Evolutionary conservation across 2,888 invertebrate genomes (phyloP).

Genomic region (Neoitamus cyanurus): DNA sequence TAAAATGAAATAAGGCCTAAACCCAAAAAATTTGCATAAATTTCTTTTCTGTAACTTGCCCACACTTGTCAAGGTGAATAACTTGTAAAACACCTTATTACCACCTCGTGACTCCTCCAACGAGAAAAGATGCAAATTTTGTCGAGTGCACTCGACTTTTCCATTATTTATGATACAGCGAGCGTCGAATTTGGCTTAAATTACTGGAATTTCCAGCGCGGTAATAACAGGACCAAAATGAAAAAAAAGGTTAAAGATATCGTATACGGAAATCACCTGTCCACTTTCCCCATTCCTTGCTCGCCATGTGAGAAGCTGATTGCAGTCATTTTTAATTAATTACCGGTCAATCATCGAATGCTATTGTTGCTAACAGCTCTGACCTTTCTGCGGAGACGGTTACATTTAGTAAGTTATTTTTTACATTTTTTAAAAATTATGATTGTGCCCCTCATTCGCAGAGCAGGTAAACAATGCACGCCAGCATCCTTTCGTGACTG

Average conservation of each 20-base stretch:
- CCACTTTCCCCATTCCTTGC: neutral
- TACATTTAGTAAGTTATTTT: neutral
- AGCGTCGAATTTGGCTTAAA: neutral
- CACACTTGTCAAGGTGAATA: neutral
- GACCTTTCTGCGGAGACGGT: neutral
- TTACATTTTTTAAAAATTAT: neutral
- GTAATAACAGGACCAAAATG: neutral
- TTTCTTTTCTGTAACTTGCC: neutral
- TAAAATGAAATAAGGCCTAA: neutral
- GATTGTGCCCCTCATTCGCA: neutral
- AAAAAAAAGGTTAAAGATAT: neutral
- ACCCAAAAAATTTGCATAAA: neutral
- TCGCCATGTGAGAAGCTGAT: neutral
- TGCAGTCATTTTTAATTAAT: neutral
- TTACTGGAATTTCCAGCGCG: neutral
- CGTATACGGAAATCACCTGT: neutral
- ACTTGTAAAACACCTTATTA: neutral
- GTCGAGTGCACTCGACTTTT: neutral
- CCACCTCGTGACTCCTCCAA: neutral
- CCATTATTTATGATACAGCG: neutral
- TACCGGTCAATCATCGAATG: neutral
- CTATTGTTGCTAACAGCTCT: neutral
- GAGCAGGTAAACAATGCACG: neutral
- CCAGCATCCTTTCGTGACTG: neutral
- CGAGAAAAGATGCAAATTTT: neutral